phyloP scores from a whole-genome alignment of 2,113 vertebrate genomes.

The Xenopus borealis region DNA sequence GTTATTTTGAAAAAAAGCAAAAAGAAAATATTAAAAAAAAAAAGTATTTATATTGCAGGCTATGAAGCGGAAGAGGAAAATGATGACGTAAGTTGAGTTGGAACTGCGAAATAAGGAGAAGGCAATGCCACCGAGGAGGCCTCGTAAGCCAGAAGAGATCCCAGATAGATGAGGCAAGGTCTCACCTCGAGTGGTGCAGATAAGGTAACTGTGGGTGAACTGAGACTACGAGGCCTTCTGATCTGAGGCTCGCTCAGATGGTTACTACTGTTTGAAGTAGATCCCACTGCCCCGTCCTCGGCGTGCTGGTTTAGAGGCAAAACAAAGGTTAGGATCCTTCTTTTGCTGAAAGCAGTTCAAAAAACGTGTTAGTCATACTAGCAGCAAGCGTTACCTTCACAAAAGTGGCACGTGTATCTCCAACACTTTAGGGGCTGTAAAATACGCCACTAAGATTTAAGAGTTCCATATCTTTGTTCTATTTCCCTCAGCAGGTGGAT shows the following conservation, averaged over 20 bases:
- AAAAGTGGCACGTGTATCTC: too few species aligned
- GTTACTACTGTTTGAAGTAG: conserved; percentile 76
- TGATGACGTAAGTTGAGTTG: neutral
- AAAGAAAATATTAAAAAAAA: conserved; percentile 2
- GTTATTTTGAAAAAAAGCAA: neutral
- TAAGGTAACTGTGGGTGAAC: conserved; percentile 91
- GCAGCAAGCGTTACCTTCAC: too few species aligned
- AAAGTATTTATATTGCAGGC: conserved; percentile 14
- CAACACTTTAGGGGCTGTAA: too few species aligned
- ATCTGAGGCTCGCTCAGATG: conserved; percentile 89
- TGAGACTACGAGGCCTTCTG: conserved; percentile 91
- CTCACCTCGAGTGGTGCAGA: conserved; percentile 94
- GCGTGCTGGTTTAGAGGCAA: conserved; percentile 73
- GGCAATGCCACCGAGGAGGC: conserved; percentile 20
- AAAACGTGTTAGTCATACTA: neutral
- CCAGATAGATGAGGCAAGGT: conserved; percentile 18
- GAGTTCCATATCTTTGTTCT: too few species aligned
- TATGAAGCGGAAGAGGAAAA: neutral
- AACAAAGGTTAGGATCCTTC: conserved; percentile 53
- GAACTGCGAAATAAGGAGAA: conserved; percentile 30
- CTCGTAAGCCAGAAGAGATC: conserved; percentile 21
- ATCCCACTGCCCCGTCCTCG: conserved; percentile 80
- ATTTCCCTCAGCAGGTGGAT: too few species aligned
- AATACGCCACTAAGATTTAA: too few species aligned
- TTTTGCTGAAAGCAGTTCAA: neutral